phyloP scores from a whole-genome alignment of 2,888 invertebrate species.

The Liodrosophila aerea region DNA sequence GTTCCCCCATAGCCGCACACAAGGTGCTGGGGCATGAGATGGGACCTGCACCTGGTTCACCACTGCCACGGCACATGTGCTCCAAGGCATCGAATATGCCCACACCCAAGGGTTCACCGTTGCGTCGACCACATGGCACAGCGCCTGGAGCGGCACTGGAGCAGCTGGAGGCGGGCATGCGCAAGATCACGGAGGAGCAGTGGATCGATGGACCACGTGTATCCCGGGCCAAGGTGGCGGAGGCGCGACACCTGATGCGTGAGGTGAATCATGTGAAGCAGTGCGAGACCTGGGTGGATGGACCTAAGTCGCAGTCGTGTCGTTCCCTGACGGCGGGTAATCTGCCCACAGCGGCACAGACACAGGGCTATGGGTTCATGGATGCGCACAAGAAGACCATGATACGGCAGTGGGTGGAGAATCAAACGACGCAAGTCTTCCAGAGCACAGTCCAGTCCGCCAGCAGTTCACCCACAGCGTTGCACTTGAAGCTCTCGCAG shows the following conservation, averaged over 20 bases:
- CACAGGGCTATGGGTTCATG: constrained; percentile 92
- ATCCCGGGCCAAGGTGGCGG: constrained; percentile 91
- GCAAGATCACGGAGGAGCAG: constrained; percentile 90
- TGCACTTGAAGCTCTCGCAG: constrained; percentile 84
- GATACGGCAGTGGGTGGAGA: constrained; percentile 96
- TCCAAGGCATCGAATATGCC: constrained; percentile 83
- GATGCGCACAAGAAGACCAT: constrained; percentile 95
- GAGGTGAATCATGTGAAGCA: constrained; percentile 90
- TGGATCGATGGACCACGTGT: constrained; percentile 98
- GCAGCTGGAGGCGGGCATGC: constrained; percentile 80
- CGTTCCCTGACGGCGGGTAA: constrained; percentile 83
- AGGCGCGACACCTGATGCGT: constrained; percentile 90
- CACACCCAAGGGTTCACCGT: constrained; percentile 84
- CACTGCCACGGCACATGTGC: constrained; percentile 71
- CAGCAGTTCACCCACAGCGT: constrained; percentile 84
- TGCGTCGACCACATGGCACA: constrained; percentile 81
- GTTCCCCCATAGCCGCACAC: constrained; percentile 26
- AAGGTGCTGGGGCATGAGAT: constrained; percentile 43
- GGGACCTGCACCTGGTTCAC: constrained; percentile 53
- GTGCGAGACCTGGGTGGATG: constrained; percentile 97
- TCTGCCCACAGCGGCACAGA: constrained; percentile 77
- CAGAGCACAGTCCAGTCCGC: constrained; percentile 85
- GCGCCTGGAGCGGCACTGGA: constrained; percentile 64
- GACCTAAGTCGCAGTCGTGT: constrained; percentile 88
- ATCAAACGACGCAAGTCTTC: constrained; percentile 91